Conservation (phyloP, 2,113 vertebrate genomes). For the Forbesichthys papilliferus region DNA sequence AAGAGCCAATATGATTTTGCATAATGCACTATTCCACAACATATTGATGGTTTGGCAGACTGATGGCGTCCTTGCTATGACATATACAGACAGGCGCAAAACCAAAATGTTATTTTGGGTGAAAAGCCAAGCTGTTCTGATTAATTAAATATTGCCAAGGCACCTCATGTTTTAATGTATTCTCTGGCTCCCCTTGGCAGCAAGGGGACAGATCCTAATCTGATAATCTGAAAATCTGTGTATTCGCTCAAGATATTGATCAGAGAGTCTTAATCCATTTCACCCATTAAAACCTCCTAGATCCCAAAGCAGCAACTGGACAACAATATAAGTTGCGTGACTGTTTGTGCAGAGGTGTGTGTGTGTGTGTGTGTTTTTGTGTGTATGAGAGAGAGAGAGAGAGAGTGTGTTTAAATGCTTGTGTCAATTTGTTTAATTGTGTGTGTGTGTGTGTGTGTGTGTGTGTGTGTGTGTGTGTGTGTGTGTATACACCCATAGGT, state of each 20-base stretch:
- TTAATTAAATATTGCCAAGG: conserved; percentile 62
- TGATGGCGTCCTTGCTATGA: conserved; percentile 41
- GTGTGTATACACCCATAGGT: no score
- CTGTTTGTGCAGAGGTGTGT: neutral
- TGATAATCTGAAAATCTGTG: conserved; percentile 75
- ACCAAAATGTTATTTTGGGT: conserved; percentile 38
- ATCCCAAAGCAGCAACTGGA: conserved; percentile 45
- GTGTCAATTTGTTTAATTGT: no score
- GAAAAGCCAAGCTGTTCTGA: conserved; percentile 53
- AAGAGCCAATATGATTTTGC: conserved; percentile 38
- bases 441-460: no score
- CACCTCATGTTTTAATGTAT: conserved; percentile 62
- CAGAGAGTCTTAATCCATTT: conserved; percentile 68
- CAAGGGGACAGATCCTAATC: conserved; percentile 66
- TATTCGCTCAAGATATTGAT: conserved; percentile 72
- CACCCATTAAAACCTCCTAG: conserved; percentile 60
- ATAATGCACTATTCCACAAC: conserved; percentile 15
- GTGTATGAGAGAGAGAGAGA: conserved; percentile 1
- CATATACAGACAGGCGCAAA: conserved; percentile 22
- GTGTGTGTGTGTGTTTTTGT: neutral
- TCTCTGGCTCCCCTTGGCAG: conserved; percentile 55
- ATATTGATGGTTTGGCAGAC: conserved; percentile 28
- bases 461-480: no score
- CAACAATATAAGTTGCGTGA: neutral
- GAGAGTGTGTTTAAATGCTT: no score